phyloP scores from a whole-genome alignment of 64 coral and sea anemone species.

The Porites australiensis region DNA sequence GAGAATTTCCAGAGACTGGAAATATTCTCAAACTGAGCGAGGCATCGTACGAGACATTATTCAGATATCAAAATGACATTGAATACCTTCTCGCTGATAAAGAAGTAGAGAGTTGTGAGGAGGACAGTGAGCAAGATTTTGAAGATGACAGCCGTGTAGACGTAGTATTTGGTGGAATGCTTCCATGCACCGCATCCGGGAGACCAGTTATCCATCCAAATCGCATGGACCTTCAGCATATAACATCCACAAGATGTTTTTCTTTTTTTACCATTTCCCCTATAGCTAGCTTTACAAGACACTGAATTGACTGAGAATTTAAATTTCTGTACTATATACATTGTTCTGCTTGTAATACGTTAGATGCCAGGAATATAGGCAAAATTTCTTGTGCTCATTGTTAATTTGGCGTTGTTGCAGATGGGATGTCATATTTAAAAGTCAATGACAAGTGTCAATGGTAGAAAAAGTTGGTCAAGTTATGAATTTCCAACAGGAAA shows the following conservation, averaged over 20 bases:
- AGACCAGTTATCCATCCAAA: conserved; percentile 17
- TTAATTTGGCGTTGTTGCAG: neutral
- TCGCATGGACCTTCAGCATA: neutral
- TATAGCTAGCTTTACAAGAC: conserved; percentile 12
- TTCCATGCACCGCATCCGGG: conserved; percentile 13
- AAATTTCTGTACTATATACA: neutral
- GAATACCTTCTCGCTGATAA: conserved; percentile 25
- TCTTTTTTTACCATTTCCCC: neutral
- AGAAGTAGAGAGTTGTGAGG: neutral
- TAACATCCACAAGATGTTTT: neutral
- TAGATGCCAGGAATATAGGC: neutral
- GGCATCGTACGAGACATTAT: conserved; percentile 8
- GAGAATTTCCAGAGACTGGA: conserved; percentile 33
- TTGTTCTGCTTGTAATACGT: neutral
- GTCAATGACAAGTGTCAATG: neutral
- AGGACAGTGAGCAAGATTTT: neutral
- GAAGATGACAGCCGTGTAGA: conserved; percentile 24
- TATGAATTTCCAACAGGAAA: neutral
- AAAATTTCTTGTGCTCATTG: neutral
- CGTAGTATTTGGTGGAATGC: neutral
- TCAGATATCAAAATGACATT: conserved; percentile 44
- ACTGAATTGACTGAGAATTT: neutral
- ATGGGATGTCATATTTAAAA: neutral
- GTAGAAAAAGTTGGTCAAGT: neutral
- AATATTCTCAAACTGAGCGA: conserved; percentile 43